Evolutionary conservation across 1,140 invertebrate genomes (phyloP).

Genomic region (Polyergus mexicanus): DNA sequence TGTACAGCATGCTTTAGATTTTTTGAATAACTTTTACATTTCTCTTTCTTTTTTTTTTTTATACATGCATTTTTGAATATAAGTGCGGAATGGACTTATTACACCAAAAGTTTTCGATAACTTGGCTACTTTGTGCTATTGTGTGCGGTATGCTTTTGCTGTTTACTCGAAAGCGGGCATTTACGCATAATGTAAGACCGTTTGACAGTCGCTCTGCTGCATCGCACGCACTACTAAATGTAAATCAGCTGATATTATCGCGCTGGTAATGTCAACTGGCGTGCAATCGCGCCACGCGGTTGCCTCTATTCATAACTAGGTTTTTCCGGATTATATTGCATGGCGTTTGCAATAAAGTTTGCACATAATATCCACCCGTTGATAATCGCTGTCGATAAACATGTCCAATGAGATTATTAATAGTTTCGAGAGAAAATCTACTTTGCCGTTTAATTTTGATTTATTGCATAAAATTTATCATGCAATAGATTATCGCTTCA

Average conservation of each 20-base stretch:
- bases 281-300: conserved; percentile 26
- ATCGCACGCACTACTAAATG: conserved; percentile 18
- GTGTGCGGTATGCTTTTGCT: background rate
- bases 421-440: conserved; percentile 35
- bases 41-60: background rate
- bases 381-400: conserved; percentile 52
- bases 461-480: conserved; percentile 31
- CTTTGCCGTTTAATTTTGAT: conserved; percentile 37
- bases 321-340: conserved; percentile 39
- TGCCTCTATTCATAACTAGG: conserved; percentile 29
- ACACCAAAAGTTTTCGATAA: background rate
- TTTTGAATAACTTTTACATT: background rate
- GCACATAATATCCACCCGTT: conserved; percentile 42
- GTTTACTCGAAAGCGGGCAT: conserved; percentile 41
- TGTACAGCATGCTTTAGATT: background rate
- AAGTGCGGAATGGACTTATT: background rate
- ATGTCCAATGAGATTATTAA: conserved; percentile 43
- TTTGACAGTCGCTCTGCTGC: conserved; percentile 30
- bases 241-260: conserved; percentile 59
- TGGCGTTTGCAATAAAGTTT: conserved; percentile 43
- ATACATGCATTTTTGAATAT: background rate
- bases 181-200: conserved; percentile 29
- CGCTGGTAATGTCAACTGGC: conserved; percentile 31
- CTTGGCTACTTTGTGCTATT: background rate
- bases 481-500: background rate